Evolutionary conservation across 2,888 invertebrate species (phyloP).

Genomic region (Lycaena phlaeas): DNA sequence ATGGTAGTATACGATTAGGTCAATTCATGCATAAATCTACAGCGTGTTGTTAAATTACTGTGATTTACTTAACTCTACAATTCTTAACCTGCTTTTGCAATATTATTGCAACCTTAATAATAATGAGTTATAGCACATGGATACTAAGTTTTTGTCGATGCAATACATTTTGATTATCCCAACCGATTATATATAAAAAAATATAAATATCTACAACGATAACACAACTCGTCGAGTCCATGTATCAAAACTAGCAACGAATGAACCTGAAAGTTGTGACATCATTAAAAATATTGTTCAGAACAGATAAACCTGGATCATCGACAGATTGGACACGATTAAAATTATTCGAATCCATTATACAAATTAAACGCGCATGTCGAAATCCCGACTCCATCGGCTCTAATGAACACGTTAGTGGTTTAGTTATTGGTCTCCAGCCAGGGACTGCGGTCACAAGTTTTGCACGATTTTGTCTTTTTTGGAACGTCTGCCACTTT

Average conservation of each 20-base stretch:
- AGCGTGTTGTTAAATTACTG: no score
- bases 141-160: no score
- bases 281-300: conserved; percentile 12
- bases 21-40: no score
- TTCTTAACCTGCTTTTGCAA: no score
- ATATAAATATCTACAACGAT: not conserved
- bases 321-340: conserved; percentile 26
- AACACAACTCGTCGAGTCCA: not conserved
- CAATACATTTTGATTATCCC: no score
- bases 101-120: no score
- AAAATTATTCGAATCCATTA: conserved; percentile 26
- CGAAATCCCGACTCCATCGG: conserved; percentile 15
- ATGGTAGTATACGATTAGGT: no score
- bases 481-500: no score
- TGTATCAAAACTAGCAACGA: not conserved
- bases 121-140: no score
- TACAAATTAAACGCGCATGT: conserved; percentile 23
- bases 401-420: conserved; percentile 19
- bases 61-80: no score
- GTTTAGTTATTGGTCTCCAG: conserved; percentile 16
- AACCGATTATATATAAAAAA: no score
- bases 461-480: conserved; percentile 9
- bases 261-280: conserved; percentile 3
- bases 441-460: conserved; percentile 10
- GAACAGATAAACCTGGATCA: conserved; percentile 8